Evolutionary conservation across 2,888 invertebrate genomes (phyloP).

Genomic region (Copidosoma aretas): DNA sequence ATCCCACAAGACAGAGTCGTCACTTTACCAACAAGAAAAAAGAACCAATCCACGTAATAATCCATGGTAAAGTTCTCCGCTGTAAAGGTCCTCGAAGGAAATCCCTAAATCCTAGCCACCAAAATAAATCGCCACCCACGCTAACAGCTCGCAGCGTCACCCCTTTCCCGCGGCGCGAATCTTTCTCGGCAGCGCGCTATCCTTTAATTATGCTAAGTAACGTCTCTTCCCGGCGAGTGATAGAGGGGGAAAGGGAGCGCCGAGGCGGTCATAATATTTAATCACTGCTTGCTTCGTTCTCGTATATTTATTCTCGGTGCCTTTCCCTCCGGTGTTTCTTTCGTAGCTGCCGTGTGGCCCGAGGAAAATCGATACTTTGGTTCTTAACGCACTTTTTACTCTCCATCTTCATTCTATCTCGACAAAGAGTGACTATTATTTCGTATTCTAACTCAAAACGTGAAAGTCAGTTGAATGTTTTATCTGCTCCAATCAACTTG

Average conservation of each 20-base stretch:
- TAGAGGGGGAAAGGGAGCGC: conserved; percentile 44
- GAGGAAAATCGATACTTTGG: conserved; percentile 49
- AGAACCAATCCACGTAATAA: not conserved
- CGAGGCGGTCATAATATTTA: conserved; percentile 62
- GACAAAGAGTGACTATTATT: no score
- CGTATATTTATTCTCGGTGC: not conserved
- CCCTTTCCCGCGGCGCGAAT: conserved; percentile 3
- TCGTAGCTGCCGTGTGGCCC: not conserved
- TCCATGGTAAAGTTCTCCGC: conserved; percentile 20
- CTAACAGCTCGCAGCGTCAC: not conserved
- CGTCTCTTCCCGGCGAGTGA: conserved; percentile 44
- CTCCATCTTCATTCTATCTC: not conserved
- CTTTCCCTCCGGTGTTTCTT: conserved; percentile 22
- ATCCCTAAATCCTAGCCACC: conserved; percentile 27
- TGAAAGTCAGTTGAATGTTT: no score
- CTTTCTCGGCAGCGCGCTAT: conserved; percentile 34
- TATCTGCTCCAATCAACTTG: no score
- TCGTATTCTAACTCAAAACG: no score
- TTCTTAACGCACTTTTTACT: not conserved
- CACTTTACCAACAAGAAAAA: no score
- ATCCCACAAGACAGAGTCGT: no score
- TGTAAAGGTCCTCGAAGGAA: conserved; percentile 20
- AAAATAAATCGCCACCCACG: conserved; percentile 29
- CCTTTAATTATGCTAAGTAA: conserved; percentile 63
- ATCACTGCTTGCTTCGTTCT: conserved; percentile 58